Evolutionary conservation across 2,888 invertebrate species (phyloP), one percentile per base, ranked within the genome.

Genomic region (Drosophila formosana): DNA sequence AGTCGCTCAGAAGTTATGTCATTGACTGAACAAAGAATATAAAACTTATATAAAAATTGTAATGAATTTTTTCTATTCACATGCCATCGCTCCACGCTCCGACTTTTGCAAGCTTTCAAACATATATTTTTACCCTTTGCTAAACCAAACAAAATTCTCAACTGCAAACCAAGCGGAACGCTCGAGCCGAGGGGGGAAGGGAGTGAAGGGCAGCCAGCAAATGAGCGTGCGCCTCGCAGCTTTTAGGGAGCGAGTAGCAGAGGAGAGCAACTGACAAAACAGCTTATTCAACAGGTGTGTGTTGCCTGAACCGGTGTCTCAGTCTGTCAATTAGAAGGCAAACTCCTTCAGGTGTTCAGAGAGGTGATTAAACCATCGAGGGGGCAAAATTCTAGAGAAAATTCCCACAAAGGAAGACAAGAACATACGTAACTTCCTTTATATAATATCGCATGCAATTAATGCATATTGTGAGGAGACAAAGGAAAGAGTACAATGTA

Each of bases 141-240:
- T 25, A 45, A 58, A 61, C 41, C 32, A 39, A 69, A 65, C 56
- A 43, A 66, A 75, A 75, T 72, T 72, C 65, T 60, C 55, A 66
- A 49, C 47, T 50, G 56, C 30, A 56, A 57, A 11, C 75, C 66
- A 70, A 70, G 77, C 74, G 77, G 50, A 77, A 77, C 77, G 26
- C 1, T 26, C 18, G 13, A 7, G 18, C 18, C 18, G 25, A 30
- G 18, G n/a, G 18, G 11, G 41, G 25, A 30, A 26, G 34, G 8
- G 13, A 25, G 30, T 0, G 49, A 23, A 18, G 13, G 13, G 45
- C 13, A 30, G 18, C n/a, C n/a, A 9, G 39, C 30, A 71, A 26
- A 6, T 51, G 57, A 71, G 71, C 34, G 32, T 51, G 46, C 32
- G 53, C 39, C 41, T 28, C 30, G 43, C 46, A 51, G 45, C 57